These are phyloP conservation scores for Cephus spinipes DNA, from an alignment of 2,888 invertebrate genomes.

Conservation along the genomic window DNA sequence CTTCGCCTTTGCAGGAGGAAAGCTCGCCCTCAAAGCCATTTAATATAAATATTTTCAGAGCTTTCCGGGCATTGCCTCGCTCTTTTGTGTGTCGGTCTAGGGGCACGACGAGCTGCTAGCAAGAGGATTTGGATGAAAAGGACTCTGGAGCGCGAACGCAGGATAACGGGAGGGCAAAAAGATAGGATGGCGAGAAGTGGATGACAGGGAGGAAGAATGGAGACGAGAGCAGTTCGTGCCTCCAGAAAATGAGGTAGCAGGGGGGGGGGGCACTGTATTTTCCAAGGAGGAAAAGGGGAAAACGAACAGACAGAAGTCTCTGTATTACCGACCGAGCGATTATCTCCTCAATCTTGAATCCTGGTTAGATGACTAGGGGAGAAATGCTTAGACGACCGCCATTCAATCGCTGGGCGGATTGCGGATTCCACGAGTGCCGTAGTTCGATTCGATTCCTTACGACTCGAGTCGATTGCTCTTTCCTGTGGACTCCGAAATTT, in stretches of 20 bases:
- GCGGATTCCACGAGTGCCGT: conserved; percentile 58
- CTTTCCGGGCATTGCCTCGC: conserved; percentile 23
- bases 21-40: conserved; percentile 14
- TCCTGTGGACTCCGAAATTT: too few relatives aligned
- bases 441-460: conserved; percentile 52
- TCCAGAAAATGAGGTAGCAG: not conserved
- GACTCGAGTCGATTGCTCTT: conserved; percentile 1
- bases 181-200: too few relatives aligned
- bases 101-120: too few relatives aligned
- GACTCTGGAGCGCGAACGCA: too few relatives aligned
- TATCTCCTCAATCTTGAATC: conserved; percentile 46
- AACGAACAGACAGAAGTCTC: conserved; percentile 5
- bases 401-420: conserved; percentile 57
- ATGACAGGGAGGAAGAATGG: too few relatives aligned
- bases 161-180: too few relatives aligned
- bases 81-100: conserved; percentile 12
- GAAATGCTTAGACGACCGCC: conserved; percentile 51
- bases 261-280: too few relatives aligned
- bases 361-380: conserved; percentile 28
- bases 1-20: conserved; percentile 17
- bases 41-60: conserved; percentile 35
- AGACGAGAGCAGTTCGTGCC: too few relatives aligned
- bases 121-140: too few relatives aligned
- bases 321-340: conserved; percentile 50
- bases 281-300: too few relatives aligned